Base-by-base conservation (phyloP, 2,888 invertebrate genomes). In the Coenonympha glycerion region DNA sequence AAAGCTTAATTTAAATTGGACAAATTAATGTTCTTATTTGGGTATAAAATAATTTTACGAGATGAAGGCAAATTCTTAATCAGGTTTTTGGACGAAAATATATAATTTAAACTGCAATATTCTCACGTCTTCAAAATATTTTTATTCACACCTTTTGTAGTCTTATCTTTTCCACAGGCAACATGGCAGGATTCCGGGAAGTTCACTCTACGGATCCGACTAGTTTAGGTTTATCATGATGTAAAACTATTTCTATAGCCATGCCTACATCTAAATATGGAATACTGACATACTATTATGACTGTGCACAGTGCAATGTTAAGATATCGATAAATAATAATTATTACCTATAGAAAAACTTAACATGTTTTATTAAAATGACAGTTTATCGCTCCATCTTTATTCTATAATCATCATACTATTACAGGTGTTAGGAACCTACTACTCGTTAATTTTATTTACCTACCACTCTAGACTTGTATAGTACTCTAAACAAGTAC, bases 291-390 rank as follows among this genome's bases (percentile, higher is more conserved):
- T 47, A 30, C 31, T 48, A 30, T 49, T 30, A 31, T 48, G 24
- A 46, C 48, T 49, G 40, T 19, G 24, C 22, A 46, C 48, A 49
- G 40, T 19, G 24, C 22, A 30, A 6, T 8, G 36, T 3, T 31
- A 19, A 22, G 47, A 40, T 48, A 28, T 36, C 22, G 41, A 55
- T 52, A 55, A 46, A 46, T 49, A 41, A 52, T 49, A 47, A 40
- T 45, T 15, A 50, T 54, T 55, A 18, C 21, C 21, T 37, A 36
- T 39, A 21, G 26, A 42, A 24, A 36, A 30, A 41, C 11, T 9
- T 2, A 19, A 36, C 21, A 50, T 47, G 18, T 33, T 47, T 49
- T 42, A 26, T 40, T 47, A 53, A 51, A 48, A 51, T 40, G 39
- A 31, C 31, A 44, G 28, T 53, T 47, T 44, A 47, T 50, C 37